phyloP scores from a whole-genome alignment of 1,140 invertebrate species.

The Drosophila leontia region DNA sequence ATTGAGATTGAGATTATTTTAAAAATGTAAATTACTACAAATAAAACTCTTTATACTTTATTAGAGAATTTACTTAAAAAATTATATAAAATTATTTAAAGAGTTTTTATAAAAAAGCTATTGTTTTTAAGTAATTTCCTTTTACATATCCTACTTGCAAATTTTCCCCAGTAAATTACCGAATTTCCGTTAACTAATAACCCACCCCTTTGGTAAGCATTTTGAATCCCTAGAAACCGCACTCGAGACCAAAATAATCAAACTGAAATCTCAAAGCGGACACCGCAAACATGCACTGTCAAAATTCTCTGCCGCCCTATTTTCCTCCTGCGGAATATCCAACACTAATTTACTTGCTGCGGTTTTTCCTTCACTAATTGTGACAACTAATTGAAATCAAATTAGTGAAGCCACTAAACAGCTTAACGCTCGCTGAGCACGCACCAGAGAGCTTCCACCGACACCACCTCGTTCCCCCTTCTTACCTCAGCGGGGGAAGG shows the following conservation, averaged over 20 bases:
- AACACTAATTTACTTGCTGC: constrained; percentile 68
- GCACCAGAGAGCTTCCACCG: constrained; percentile 12
- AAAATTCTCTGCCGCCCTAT: constrained; percentile 2
- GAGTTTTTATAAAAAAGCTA: neutral
- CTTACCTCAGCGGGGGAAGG: neutral
- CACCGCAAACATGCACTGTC: constrained; percentile 40
- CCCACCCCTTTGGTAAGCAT: neutral
- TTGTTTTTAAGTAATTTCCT: neutral
- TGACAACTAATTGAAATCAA: constrained; percentile 79
- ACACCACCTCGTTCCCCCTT: neutral
- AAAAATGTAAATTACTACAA: neutral
- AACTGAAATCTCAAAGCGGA: constrained; percentile 39
- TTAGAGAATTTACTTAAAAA: fast-evolving
- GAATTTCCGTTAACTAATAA: neutral
- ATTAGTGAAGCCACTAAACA: constrained; percentile 75
- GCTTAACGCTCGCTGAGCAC: constrained; percentile 63
- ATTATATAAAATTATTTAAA: neutral
- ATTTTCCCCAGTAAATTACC: neutral
- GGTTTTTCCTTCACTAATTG: constrained; percentile 73
- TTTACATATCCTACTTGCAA: neutral
- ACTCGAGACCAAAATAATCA: constrained; percentile 27
- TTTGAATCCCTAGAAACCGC: constrained; percentile 12
- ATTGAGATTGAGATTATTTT: neutral
- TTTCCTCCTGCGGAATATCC: neutral
- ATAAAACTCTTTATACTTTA: neutral